Evolutionary conservation across 2,888 invertebrate species (phyloP).

Genomic region (Frankliniella fusca): DNA sequence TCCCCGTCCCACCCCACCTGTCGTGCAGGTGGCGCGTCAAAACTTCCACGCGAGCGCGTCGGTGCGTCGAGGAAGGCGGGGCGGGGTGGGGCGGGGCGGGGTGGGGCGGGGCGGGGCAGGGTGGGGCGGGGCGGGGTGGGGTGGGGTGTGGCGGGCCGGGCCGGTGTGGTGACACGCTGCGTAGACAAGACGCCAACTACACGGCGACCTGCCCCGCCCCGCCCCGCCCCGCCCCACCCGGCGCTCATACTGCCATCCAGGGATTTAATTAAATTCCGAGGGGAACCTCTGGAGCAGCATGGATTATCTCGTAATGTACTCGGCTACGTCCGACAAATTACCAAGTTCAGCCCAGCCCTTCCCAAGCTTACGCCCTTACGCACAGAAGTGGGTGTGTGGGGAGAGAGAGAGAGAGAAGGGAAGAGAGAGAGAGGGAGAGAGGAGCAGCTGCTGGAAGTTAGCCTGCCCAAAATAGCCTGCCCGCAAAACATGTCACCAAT

Average conservation of each 20-base stretch:
- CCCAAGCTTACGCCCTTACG: too few species aligned
- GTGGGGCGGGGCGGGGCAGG: not conserved
- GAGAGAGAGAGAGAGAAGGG: too few species aligned
- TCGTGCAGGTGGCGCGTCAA: not conserved
- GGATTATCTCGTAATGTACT: constrained; percentile 26
- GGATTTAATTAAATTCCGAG: constrained; percentile 23
- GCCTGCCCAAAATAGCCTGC: too few species aligned
- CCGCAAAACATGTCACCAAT: too few species aligned
- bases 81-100: not conserved
- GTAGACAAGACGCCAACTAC: not conserved
- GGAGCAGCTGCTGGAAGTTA: too few species aligned
- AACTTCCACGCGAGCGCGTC: not conserved
- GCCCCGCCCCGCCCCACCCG: not conserved
- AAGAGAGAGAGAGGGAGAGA: too few species aligned
- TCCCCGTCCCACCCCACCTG: too few species aligned
- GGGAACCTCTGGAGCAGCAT: constrained; percentile 23
- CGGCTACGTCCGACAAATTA: constrained; percentile 22
- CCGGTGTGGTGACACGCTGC: too few species aligned
- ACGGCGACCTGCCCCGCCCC: not conserved
- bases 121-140: not conserved
- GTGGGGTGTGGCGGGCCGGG: too few species aligned
- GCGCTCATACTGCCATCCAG: not conserved
- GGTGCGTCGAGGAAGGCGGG: not conserved
- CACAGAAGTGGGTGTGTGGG: too few species aligned
- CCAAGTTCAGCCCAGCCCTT: not conserved